phyloP scores from a whole-genome alignment of 2,113 vertebrate genomes.

The Daboia siamensis region DNA sequence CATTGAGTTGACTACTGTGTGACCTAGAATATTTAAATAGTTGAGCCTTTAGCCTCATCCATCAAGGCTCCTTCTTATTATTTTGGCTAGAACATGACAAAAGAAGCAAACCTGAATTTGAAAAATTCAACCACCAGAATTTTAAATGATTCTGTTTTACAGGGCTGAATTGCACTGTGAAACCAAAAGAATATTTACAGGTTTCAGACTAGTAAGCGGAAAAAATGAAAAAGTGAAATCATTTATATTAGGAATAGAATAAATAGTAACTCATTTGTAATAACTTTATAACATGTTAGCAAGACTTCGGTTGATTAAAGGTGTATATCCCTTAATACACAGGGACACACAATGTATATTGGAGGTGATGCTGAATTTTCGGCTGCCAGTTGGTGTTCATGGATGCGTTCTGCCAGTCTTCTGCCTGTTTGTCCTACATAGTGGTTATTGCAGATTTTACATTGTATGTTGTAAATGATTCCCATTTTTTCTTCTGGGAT shows the following conservation, averaged over 20 bases:
- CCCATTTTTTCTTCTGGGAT: too few relatives aligned
- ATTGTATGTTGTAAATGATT: too few relatives aligned
- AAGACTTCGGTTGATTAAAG: not conserved
- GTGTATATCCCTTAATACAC: not conserved
- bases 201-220: not conserved
- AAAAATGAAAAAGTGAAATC: not conserved
- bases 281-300: not conserved
- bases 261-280: not conserved
- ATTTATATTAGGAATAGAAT: not conserved
- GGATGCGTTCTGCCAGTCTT: too few relatives aligned
- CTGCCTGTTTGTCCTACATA: too few relatives aligned
- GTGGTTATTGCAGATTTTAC: too few relatives aligned
- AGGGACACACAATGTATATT: not conserved
- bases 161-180: not conserved
- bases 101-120: not conserved
- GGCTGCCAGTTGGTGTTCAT: too few relatives aligned
- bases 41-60: not conserved
- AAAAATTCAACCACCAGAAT: not conserved
- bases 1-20: not conserved
- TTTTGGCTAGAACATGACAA: not conserved
- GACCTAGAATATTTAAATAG: not conserved
- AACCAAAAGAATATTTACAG: not conserved
- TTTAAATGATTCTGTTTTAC: not conserved
- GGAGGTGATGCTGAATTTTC: not conserved
- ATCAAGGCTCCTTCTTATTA: not conserved